Evolutionary conservation across 2,888 invertebrate genomes (phyloP).

Genomic region (Uropetala carovei): DNA sequence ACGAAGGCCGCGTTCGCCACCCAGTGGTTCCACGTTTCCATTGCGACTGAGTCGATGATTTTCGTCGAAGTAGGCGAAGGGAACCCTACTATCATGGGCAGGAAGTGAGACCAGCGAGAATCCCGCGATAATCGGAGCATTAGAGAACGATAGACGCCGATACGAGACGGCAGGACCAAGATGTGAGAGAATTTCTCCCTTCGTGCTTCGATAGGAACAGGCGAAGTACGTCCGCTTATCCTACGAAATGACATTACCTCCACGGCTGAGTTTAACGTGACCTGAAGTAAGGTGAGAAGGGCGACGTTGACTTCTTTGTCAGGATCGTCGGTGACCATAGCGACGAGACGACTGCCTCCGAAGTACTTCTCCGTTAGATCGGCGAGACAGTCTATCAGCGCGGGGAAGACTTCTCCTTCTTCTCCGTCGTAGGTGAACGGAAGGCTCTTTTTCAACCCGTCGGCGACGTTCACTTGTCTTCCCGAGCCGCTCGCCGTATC

Average conservation of each 20-base stretch:
- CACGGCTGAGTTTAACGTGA: neutral
- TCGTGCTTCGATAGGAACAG: neutral
- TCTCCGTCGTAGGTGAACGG: neutral
- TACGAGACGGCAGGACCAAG: neutral
- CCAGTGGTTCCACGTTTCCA: neutral
- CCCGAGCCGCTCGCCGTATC: no score
- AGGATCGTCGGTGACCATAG: neutral
- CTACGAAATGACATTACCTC: neutral
- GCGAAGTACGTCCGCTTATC: neutral
- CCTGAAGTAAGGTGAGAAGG: neutral
- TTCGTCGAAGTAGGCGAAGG: neutral
- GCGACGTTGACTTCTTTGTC: neutral
- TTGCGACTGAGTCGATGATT: neutral
- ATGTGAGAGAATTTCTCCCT: neutral
- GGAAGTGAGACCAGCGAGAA: neutral
- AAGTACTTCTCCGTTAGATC: neutral
- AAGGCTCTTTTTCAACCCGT: neutral
- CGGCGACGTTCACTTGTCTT: neutral
- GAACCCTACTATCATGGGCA: neutral
- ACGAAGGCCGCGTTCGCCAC: neutral
- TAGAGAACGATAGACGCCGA: neutral
- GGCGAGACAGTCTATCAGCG: neutral
- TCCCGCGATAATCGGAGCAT: neutral
- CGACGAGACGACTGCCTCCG: slow-evolving; percentile 1
- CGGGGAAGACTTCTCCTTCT: neutral